These are phyloP conservation scores for Porites lutea DNA, from an alignment of 64 coral and sea anemone species.

Conservation along the genomic window DNA sequence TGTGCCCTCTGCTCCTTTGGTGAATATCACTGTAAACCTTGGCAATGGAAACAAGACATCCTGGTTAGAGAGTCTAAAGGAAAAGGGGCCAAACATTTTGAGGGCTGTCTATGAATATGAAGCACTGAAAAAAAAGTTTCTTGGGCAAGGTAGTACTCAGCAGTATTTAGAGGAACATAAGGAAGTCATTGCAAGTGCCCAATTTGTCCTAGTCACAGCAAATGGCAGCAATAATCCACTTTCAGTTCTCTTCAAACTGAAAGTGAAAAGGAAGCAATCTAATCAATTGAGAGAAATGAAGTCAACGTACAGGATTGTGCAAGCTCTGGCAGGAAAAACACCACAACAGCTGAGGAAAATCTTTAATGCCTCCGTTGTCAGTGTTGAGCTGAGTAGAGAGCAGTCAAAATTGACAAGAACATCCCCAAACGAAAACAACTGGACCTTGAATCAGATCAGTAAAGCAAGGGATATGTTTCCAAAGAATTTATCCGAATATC, in stretches of 20 bases:
- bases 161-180: not conserved
- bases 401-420: not conserved
- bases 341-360: not conserved
- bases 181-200: not conserved
- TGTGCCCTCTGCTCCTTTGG: slow-evolving; percentile 22
- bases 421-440: not conserved
- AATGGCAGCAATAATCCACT: not conserved
- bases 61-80: slow-evolving; percentile 64
- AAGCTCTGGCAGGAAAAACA: slow-evolving; percentile 7
- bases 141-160: not conserved
- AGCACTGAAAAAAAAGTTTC: not conserved
- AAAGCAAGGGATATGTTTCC: slow-evolving; percentile 66
- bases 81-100: slow-evolving; percentile 66
- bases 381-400: slow-evolving; percentile 3
- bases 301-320: slow-evolving; percentile 24
- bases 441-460: slow-evolving; percentile 36
- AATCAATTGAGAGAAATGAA: slow-evolving; percentile 26
- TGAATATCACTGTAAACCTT: slow-evolving; percentile 81
- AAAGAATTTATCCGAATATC: slow-evolving; percentile 50
- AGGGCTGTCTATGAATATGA: slow-evolving; percentile 49
- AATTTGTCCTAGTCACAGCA: slow-evolving; percentile 14
- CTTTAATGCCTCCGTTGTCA: slow-evolving; percentile 25
- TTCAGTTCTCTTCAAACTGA: slow-evolving; percentile 68
- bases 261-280: slow-evolving; percentile 57
- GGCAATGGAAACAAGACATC: not conserved